These are phyloP conservation scores for Rhinoraja longicauda DNA, from an alignment of 2,797 vertebrate species.

Conservation along the genomic window DNA sequence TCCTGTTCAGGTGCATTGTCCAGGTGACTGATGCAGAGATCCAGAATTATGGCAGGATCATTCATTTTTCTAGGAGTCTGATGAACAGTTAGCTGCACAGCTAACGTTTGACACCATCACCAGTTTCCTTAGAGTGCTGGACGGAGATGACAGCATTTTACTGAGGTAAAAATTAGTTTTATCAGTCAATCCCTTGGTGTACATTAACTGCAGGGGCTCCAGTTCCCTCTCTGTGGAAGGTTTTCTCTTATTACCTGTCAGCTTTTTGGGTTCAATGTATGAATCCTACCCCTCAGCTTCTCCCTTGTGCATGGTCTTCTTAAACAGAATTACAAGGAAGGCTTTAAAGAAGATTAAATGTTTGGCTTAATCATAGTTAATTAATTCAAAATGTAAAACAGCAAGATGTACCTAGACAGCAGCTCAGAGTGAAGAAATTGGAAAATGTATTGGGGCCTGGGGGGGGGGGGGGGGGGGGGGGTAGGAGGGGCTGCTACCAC, in stretches of 20 bases:
- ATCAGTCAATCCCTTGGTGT: neutral
- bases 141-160: neutral
- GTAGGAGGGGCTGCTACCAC: too few species aligned
- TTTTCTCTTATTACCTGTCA: neutral
- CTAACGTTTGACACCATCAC: neutral
- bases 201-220: neutral
- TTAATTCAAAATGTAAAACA: too few species aligned
- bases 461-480: too few species aligned
- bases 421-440: neutral
- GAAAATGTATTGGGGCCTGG: too few species aligned
- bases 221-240: neutral
- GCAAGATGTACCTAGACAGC: too few species aligned
- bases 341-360: neutral
- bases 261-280: neutral
- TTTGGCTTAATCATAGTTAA: too few species aligned
- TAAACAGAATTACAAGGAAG: neutral
- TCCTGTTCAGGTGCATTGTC: neutral
- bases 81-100: constrained; percentile 1
- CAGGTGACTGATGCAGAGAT: constrained; percentile 28
- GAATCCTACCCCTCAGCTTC: neutral
- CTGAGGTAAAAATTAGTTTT: neutral
- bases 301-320: neutral
- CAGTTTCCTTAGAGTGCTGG: neutral
- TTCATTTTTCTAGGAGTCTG: constrained; percentile 8
- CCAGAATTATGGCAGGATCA: constrained; percentile 1